A percentile compares a stretch with the other conserved stretches of the same genome.
These are phyloP conservation scores for Augochlora pura DNA, from an alignment of 1,140 invertebrate species.

Conservation along the genomic window DNA sequence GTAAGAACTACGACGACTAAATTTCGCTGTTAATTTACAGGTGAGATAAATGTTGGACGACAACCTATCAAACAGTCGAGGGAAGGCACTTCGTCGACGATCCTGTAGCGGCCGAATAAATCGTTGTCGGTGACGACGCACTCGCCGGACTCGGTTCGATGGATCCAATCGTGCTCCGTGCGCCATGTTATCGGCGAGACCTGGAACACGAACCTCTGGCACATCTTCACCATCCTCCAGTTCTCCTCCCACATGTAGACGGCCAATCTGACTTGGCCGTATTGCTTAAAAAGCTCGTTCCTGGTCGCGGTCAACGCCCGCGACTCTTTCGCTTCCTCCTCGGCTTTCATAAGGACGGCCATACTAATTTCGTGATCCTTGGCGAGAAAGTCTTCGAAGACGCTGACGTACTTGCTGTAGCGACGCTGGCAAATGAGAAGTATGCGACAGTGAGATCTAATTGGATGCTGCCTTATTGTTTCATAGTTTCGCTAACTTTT, in stretches of 20 bases:
- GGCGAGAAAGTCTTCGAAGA: slow-evolving; percentile 84
- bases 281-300: slow-evolving; percentile 66
- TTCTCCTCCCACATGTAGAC: slow-evolving; percentile 84
- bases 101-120: slow-evolving; percentile 70
- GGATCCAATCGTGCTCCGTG: slow-evolving; percentile 74
- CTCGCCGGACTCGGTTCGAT: slow-evolving; percentile 38
- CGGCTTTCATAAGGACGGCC: slow-evolving; percentile 80
- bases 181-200: slow-evolving; percentile 83
- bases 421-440: background rate
- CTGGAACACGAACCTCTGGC: slow-evolving; percentile 84
- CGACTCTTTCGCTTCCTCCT: slow-evolving; percentile 78
- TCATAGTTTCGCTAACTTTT: too few relatives aligned
- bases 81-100: slow-evolving; percentile 74
- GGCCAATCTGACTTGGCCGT: slow-evolving; percentile 80
- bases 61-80: slow-evolving; percentile 78
- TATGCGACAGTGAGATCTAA: background rate
- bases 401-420: slow-evolving; percentile 81
- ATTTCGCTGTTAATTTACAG: too few relatives aligned
- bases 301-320: slow-evolving; percentile 76
- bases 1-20: too few relatives aligned
- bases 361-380: slow-evolving; percentile 83
- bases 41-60: slow-evolving; percentile 32
- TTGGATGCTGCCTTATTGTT: too few relatives aligned
- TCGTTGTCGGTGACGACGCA: slow-evolving; percentile 29
- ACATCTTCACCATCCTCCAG: slow-evolving; percentile 83